Percentiles rank a stretch among this genome's conserved stretches.
Evolutionary conservation across 2,888 invertebrate species (phyloP).

Genomic region (Folsomia candida): DNA sequence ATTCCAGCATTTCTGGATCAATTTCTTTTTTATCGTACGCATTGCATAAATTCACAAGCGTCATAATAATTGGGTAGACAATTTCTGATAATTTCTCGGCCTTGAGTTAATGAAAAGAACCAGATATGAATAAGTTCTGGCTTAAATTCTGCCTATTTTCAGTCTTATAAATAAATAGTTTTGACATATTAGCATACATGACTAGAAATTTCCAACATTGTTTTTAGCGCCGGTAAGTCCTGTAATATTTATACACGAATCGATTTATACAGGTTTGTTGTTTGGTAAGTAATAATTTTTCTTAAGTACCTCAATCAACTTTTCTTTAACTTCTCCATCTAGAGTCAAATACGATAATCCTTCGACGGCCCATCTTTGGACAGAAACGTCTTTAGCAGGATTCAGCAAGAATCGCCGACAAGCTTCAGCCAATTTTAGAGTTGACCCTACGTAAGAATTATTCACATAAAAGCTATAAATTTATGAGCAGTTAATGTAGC

Average conservation of each 20-base stretch:
- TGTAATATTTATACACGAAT: slow-evolving; percentile 12
- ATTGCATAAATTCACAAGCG: slow-evolving; percentile 90
- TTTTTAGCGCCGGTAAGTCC: slow-evolving; percentile 42
- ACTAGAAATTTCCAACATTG: slow-evolving; percentile 45
- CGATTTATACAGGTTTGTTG: neutral
- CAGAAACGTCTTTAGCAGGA: slow-evolving; percentile 80
- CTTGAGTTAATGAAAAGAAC: too few relatives aligned
- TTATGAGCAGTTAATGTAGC: too few relatives aligned
- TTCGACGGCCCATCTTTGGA: slow-evolving; percentile 94
- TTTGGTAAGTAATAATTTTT: too few relatives aligned
- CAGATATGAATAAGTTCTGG: too few relatives aligned
- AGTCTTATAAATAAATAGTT: too few relatives aligned
- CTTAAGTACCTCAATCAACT: slow-evolving; percentile 78
- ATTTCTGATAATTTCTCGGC: slow-evolving; percentile 55
- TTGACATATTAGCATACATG: too few relatives aligned
- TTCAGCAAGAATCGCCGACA: slow-evolving; percentile 87
- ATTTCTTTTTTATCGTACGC: slow-evolving; percentile 96
- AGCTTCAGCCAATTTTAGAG: slow-evolving; percentile 85
- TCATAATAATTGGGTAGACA: slow-evolving; percentile 60
- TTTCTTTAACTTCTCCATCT: slow-evolving; percentile 98
- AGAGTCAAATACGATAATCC: slow-evolving; percentile 93
- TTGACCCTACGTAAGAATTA: slow-evolving; percentile 62
- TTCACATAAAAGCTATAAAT: neutral
- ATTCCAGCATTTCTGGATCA: slow-evolving; percentile 91
- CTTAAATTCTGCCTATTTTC: too few relatives aligned